Evolutionary conservation across 2,797 vertebrate species (phyloP).

Genomic region (Phrynocephalus forsythii): DNA sequence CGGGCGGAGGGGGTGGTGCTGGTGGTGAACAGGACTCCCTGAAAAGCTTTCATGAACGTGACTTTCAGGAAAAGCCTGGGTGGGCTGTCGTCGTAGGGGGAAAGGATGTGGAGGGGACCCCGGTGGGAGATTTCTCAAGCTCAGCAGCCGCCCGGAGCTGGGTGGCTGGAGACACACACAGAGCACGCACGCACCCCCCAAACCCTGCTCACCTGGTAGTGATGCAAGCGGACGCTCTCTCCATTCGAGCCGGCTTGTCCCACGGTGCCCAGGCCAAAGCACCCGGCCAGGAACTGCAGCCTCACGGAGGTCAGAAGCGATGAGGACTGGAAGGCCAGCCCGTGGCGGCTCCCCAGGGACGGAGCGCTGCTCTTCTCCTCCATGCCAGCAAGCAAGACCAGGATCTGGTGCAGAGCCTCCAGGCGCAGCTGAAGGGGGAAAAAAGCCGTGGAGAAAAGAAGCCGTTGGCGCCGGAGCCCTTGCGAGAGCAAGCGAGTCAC

Average conservation of each 20-base stretch:
- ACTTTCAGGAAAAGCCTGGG: not conserved
- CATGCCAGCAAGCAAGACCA: conserved; percentile 95
- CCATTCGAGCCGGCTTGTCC: conserved; percentile 87
- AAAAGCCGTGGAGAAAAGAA: conserved; percentile 22
- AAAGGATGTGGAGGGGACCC: no score
- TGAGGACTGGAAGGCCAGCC: conserved; percentile 88
- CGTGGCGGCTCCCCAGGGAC: conserved; percentile 74
- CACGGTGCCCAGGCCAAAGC: conserved; percentile 93
- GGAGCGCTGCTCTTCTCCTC: conserved; percentile 92
- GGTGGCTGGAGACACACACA: not conserved
- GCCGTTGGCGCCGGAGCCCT: accelerated
- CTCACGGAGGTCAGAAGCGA: conserved; percentile 94
- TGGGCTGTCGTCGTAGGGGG: not conserved
- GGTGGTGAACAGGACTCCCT: no score
- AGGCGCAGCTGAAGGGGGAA: conserved; percentile 84
- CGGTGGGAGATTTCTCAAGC: no score
- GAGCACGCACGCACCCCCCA: no score
- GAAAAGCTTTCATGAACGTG: no score
- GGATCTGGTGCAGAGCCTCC: conserved; percentile 97
- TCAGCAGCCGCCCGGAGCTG: no score
- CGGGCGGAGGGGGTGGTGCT: no score
- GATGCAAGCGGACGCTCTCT: conserved; percentile 94
- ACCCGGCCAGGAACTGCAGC: conserved; percentile 95
- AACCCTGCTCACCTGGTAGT: conserved; percentile 89
- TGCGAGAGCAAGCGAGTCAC: not conserved